Evolutionary conservation across 2,888 invertebrate species (phyloP), one percentile per base, ranked within the genome.

Genomic region (Disparrhopalites patrizii): DNA sequence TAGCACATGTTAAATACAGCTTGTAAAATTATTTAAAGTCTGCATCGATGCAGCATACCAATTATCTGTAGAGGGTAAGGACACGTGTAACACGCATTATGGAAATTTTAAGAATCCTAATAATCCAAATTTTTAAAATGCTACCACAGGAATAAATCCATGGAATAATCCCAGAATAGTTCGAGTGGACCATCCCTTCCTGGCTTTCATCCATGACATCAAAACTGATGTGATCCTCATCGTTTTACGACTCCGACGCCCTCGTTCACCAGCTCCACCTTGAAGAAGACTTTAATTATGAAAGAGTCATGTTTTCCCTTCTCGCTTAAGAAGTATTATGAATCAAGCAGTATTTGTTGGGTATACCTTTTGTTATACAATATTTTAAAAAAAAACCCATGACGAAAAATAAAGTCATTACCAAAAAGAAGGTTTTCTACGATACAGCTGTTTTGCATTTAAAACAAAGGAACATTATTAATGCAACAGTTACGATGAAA

Each of bases 121-220:
- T n/a, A 13, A 31, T 56, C 18, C n/a, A 54, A 54, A 5, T 10
- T 27, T 57, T 57, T 30, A 33, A 43, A 13, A 13, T 28, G 15
- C 27, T 4, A 25, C 15, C 15, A 5, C 61, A 64, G 64, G 54
- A 28, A n/a, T 2, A 33, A 56, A 43, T 36, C 64, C 50, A 30
- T 33, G 51, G 30, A 27, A 10, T 1, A 20, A 60, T 28, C 58
- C 65, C 2, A 52, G 27, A 40, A 13, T 60, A 10, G 65, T 65
- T 1, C 51, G 58, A 54, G 10, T 65, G 2, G 65, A 65, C 28
- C 51, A 40, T 4, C 60, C 65, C 1, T 65, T 65, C 25, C 18
- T 65, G 20, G 65, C 56, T 8, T 65, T 65, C 25, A 50, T 65
- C n/a, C 60, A 65, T 54, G 65, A 65, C 33, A 58, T 60, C 30